phyloP scores from a whole-genome alignment of 1,140 invertebrate genomes.

The Holotrichia oblita region DNA sequence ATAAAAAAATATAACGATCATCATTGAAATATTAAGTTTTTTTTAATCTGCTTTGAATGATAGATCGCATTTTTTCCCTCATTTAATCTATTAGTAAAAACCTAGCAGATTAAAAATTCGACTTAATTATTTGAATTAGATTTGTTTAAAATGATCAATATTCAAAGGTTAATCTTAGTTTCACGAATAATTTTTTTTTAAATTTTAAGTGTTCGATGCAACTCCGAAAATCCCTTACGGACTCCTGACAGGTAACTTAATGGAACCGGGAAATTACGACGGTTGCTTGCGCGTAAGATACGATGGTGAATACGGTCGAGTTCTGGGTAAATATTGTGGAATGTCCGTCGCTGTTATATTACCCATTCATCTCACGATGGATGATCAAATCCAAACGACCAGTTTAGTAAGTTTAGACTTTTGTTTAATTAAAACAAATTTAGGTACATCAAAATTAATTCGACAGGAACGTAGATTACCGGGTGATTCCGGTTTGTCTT shows the following conservation, averaged over 20 bases:
- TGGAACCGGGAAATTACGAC: slow-evolving; percentile 19
- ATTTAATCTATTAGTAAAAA: no score
- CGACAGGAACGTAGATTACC: neutral
- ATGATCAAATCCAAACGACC: neutral
- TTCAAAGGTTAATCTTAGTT: no score
- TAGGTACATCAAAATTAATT: neutral
- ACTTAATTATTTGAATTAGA: no score
- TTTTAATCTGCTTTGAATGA: no score
- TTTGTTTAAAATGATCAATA: no score
- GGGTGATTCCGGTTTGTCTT: neutral
- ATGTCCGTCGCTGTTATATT: neutral
- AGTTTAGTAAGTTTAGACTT: neutral
- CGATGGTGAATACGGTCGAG: neutral
- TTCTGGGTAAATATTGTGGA: slow-evolving; percentile 38
- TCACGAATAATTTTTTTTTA: neutral
- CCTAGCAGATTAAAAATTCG: no score
- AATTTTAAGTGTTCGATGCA: slow-evolving; percentile 34
- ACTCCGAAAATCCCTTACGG: slow-evolving; percentile 31
- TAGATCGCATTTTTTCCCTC: no score
- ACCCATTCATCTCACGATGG: neutral
- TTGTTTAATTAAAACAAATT: neutral
- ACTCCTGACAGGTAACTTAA: slow-evolving; percentile 9
- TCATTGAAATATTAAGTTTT: no score
- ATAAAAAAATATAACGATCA: no score
- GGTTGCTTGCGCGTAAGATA: neutral